Percentiles rank a stretch among this genome's conserved stretches.
Conservation (phyloP, 2,888 invertebrate genomes). For the Cephus nigrinus region DNA sequence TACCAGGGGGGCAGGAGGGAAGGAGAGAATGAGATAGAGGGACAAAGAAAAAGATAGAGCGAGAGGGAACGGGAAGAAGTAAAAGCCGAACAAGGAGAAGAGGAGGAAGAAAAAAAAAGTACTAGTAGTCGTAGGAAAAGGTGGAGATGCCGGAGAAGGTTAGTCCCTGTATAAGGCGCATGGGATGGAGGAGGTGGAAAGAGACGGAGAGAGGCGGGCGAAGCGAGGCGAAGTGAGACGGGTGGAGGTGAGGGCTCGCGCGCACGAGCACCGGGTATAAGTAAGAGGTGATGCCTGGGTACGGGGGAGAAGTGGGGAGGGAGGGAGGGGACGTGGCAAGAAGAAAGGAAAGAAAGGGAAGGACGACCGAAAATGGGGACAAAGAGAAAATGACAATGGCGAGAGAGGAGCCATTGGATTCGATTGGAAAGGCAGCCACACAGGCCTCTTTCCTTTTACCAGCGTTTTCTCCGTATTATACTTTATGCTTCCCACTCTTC, state of each 20-base stretch:
- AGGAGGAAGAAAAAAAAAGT: too few relatives aligned
- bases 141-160: too few relatives aligned
- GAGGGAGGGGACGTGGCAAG: conserved; percentile 14
- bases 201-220: too few relatives aligned
- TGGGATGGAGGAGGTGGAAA: too few relatives aligned
- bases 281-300: conserved; percentile 50
- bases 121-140: too few relatives aligned
- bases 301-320: conserved; percentile 59
- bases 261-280: conserved; percentile 6
- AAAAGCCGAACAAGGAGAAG: background rate
- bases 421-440: conserved; percentile 60
- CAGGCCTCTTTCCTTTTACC: conserved; percentile 56
- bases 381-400: conserved; percentile 26
- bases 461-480: conserved; percentile 57
- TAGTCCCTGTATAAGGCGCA: too few relatives aligned
- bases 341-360: conserved; percentile 6
- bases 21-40: background rate
- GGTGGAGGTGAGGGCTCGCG: conserved; percentile 19
- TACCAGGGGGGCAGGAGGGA: background rate
- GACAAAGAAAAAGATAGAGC: conserved; percentile 6
- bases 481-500: conserved; percentile 51
- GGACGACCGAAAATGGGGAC: conserved; percentile 16
- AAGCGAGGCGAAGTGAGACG: conserved; percentile 27
- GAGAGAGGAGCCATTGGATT: conserved; percentile 45
- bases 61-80: conserved; percentile 16